A percentile compares a stretch with the other conserved stretches of the same genome.
phyloP scores from a whole-genome alignment of 2,113 vertebrate genomes.

The Nettapus auritus region DNA sequence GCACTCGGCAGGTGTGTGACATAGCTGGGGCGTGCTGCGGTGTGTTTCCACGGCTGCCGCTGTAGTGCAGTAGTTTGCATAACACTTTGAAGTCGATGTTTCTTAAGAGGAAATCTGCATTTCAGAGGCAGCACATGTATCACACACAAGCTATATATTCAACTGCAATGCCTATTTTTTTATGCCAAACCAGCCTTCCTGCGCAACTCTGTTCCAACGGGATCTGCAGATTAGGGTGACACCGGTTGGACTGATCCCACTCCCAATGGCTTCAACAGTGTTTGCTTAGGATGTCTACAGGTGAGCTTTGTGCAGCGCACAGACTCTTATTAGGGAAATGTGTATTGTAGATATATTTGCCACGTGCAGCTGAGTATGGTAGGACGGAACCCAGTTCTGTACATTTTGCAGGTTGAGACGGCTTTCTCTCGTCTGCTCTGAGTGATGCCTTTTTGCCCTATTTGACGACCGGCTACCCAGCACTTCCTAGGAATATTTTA shows the following conservation, averaged over 20 bases:
- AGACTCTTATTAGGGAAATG: neutral
- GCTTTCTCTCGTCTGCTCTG: neutral
- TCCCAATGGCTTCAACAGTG: neutral
- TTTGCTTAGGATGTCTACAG: rapidly evolving
- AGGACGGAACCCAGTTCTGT: neutral
- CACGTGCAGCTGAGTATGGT: neutral
- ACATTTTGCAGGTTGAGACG: neutral
- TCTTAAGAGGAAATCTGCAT: neutral
- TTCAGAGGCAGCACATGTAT: neutral
- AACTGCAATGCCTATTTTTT: neutral
- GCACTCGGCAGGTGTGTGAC: neutral
- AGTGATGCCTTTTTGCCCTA: neutral
- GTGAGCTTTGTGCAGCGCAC: neutral
- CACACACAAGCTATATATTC: neutral
- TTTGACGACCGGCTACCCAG: neutral
- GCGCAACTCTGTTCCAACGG: neutral
- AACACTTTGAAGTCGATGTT: conserved; percentile 6
- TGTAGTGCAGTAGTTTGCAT: neutral
- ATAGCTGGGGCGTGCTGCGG: neutral
- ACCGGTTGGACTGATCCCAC: neutral
- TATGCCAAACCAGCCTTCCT: neutral
- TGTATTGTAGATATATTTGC: neutral
- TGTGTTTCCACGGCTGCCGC: neutral
- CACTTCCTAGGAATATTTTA: neutral
- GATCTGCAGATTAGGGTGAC: neutral